Conservation (phyloP, 1,140 invertebrate species). For the Tenebrio molitor region DNA sequence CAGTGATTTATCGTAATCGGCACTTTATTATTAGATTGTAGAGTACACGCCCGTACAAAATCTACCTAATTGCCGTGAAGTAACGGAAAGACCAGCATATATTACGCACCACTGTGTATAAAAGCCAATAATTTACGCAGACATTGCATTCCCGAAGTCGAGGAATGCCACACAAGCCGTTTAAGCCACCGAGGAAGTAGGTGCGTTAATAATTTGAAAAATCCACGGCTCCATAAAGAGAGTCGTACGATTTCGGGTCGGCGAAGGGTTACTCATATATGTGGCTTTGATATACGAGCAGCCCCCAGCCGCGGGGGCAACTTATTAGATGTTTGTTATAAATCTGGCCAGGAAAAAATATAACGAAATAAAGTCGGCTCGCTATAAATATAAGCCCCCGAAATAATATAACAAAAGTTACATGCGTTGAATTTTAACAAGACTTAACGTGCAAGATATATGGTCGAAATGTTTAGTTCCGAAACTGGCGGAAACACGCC, state of each 20-base stretch:
- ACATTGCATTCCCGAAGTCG: background rate
- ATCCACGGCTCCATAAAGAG: background rate
- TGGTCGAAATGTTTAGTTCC: slow-evolving; percentile 51
- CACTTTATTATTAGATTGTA: slow-evolving; percentile 24
- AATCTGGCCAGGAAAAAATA: slow-evolving; percentile 39
- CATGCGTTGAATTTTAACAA: slow-evolving; percentile 55
- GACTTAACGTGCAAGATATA: slow-evolving; percentile 53
- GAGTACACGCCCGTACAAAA: slow-evolving; percentile 1
- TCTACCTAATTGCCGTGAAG: slow-evolving; percentile 12
- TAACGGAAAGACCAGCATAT: background rate
- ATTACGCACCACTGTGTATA: background rate
- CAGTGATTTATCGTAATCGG: slow-evolving; percentile 7
- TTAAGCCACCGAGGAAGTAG: background rate
- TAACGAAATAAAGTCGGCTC: slow-evolving; percentile 45
- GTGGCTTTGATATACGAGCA: slow-evolving; percentile 22
- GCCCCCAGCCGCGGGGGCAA: background rate
- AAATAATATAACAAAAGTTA: slow-evolving; percentile 49
- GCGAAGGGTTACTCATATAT: slow-evolving; percentile 39
- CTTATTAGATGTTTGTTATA: slow-evolving; percentile 46
- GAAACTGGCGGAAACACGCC: slow-evolving; percentile 47
- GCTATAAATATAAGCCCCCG: slow-evolving; percentile 47
- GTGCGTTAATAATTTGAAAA: slow-evolving; percentile 5
- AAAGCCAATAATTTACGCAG: background rate
- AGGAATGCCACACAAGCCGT: background rate
- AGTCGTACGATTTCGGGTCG: background rate